Conservation (phyloP, 2,113 vertebrate species). For the Merops nubicus region DNA sequence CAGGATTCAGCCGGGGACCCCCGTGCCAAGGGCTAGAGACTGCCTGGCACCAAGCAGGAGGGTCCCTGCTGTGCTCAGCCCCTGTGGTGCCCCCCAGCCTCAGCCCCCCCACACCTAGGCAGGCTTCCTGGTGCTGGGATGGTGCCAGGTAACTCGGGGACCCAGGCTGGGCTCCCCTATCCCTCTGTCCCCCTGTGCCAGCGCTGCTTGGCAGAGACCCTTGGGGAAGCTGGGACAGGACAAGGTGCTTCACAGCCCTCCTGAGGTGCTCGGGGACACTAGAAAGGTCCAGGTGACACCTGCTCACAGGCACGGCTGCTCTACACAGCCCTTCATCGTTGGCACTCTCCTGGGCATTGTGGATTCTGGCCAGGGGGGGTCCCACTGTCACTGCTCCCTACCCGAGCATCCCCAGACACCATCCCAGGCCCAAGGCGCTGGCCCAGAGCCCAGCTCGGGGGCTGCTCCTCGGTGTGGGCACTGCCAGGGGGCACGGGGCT, state of each 20-base stretch:
- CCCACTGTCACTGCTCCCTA: neutral
- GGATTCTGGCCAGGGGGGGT: neutral
- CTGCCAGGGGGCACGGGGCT: fast-evolving
- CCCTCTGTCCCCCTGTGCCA: neutral
- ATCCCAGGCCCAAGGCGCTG: neutral
- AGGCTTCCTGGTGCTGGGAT: neutral
- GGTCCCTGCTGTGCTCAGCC: neutral
- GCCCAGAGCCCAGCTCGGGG: neutral
- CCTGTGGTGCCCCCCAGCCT: neutral
- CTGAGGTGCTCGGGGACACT: neutral
- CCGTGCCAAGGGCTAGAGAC: no score
- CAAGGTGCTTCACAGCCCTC: neutral
- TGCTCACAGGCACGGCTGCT: neutral
- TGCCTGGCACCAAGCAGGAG: neutral
- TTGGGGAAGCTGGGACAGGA: neutral
- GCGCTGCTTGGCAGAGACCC: neutral
- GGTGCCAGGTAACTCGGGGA: fast-evolving
- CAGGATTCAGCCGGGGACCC: fast-evolving
- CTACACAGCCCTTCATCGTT: neutral
- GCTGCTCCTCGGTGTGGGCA: neutral
- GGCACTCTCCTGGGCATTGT: neutral
- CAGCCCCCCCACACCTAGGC: neutral
- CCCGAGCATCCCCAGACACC: neutral
- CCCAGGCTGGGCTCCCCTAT: fast-evolving
- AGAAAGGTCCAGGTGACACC: neutral